Evolutionary conservation across 1,140 invertebrate genomes (phyloP).

Genomic region (Parapsyche elsis): DNA sequence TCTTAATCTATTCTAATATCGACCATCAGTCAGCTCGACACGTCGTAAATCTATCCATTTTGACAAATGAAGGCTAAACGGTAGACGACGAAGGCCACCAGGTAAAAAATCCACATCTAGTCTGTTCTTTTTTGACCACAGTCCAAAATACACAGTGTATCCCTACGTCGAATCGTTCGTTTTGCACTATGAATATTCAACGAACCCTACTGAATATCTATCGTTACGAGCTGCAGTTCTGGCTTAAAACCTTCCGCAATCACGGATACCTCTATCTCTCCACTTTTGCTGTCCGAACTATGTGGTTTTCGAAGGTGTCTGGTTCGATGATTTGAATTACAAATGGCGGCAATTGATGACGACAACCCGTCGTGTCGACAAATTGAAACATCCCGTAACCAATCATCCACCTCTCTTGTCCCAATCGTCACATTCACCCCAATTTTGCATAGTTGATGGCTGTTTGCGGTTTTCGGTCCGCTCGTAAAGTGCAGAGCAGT

Average conservation of each 20-base stretch:
- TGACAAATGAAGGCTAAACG: constrained; percentile 21
- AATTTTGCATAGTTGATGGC: background rate
- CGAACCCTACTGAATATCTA: too few species aligned
- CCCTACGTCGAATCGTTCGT: too few species aligned
- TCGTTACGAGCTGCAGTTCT: too few species aligned
- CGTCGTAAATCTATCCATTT: constrained; percentile 20
- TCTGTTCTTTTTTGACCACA: too few species aligned
- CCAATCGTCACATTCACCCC: background rate
- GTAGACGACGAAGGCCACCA: constrained; percentile 18
- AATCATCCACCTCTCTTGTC: constrained; percentile 12
- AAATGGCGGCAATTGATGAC: constrained; percentile 46
- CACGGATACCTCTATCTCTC: too few species aligned
- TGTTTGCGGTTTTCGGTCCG: constrained; percentile 7
- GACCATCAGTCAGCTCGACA: constrained; percentile 22
- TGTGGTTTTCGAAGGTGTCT: constrained; percentile 5
- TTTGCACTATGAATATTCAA: too few species aligned
- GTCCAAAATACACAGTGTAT: too few species aligned
- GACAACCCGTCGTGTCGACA: constrained; percentile 39
- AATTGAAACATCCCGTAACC: constrained; percentile 50
- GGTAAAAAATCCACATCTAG: background rate
- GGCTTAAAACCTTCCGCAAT: background rate
- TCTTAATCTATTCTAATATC: constrained; percentile 26
- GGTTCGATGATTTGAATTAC: constrained; percentile 53
- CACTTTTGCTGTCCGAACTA: background rate
- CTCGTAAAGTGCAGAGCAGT: too few species aligned